phyloP scores from a whole-genome alignment of 1,140 invertebrate species.

The Aleiodes sp. region DNA sequence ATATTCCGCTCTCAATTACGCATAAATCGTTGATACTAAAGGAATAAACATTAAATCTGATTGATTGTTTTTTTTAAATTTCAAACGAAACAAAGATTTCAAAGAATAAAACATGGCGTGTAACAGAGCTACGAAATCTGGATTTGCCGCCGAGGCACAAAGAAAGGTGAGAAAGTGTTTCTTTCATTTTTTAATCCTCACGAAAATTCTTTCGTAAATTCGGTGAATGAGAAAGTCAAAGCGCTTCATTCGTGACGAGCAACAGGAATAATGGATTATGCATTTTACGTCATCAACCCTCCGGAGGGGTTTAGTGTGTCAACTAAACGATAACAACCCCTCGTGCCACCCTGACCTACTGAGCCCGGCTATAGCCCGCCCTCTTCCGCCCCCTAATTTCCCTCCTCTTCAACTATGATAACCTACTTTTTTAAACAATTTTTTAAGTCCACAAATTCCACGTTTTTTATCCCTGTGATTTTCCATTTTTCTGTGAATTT shows the following conservation, averaged over 20 bases:
- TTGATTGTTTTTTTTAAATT: not conserved
- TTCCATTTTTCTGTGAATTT: not conserved
- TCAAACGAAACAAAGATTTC: not conserved
- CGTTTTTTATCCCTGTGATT: constrained; percentile 12
- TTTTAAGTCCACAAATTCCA: not conserved
- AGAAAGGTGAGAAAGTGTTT: constrained; percentile 76
- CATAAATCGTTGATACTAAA: not conserved
- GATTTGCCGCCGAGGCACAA: constrained; percentile 93
- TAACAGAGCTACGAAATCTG: constrained; percentile 90
- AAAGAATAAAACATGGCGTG: constrained; percentile 76
- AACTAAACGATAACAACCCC: constrained; percentile 15
- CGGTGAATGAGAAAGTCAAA: not conserved
- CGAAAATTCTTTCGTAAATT: not conserved
- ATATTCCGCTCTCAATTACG: not conserved
- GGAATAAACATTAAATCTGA: not conserved
- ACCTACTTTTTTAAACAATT: constrained; percentile 7
- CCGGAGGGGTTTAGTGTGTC: not conserved
- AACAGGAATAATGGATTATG: not conserved
- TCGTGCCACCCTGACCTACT: constrained; percentile 34
- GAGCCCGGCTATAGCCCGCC: constrained; percentile 23
- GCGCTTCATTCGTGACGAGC: not conserved
- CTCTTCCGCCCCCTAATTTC: constrained; percentile 34
- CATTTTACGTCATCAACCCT: constrained; percentile 20
- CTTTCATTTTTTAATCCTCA: not conserved
- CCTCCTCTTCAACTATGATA: constrained; percentile 18